These are phyloP conservation scores for Salvelinus namaycush DNA, from an alignment of 2,113 vertebrate genomes.

Conservation along the genomic window DNA sequence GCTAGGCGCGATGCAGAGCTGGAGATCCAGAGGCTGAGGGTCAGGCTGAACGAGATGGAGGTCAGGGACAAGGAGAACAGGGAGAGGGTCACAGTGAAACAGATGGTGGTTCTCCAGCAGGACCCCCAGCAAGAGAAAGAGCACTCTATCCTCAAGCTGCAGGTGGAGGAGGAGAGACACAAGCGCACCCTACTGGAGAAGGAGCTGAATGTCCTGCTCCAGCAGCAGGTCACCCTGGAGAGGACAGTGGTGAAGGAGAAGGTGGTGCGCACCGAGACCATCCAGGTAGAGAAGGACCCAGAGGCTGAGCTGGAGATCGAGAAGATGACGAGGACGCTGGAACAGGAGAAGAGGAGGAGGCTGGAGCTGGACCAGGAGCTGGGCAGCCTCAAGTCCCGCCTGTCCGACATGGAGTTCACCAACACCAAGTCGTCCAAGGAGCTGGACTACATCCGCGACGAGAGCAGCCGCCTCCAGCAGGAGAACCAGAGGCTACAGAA, in stretches of 20 bases:
- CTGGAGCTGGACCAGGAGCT: constrained; percentile 85
- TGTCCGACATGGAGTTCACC: constrained; percentile 89
- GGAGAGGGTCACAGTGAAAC: constrained; percentile 91
- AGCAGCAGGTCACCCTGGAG: constrained; percentile 83
- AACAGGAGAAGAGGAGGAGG: constrained; percentile 84
- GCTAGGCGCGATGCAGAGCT: constrained; percentile 87
- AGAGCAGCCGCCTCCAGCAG: constrained; percentile 87
- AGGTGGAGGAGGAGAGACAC: constrained; percentile 90
- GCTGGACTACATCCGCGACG: constrained; percentile 89
- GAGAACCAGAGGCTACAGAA: constrained; percentile 90
- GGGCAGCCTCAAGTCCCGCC: constrained; percentile 72
- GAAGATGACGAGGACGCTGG: constrained; percentile 82
- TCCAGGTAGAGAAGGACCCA: constrained; percentile 91
- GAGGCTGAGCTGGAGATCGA: constrained; percentile 89
- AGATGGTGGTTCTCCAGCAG: constrained; percentile 94
- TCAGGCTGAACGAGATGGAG: constrained; percentile 83
- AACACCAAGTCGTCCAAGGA: constrained; percentile 95
- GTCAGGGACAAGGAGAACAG: constrained; percentile 82
- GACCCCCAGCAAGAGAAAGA: constrained; percentile 96
- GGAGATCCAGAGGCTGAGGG: constrained; percentile 87
- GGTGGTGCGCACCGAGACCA: constrained; percentile 89
- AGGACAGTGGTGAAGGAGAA: constrained; percentile 90
- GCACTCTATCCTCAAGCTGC: constrained; percentile 84
- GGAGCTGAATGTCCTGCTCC: constrained; percentile 79
- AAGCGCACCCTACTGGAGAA: constrained; percentile 85